Percentiles rank a stretch among this genome's conserved stretches.
Conservation (phyloP, 2,113 vertebrate genomes). For the Coptodon rendalli region DNA sequence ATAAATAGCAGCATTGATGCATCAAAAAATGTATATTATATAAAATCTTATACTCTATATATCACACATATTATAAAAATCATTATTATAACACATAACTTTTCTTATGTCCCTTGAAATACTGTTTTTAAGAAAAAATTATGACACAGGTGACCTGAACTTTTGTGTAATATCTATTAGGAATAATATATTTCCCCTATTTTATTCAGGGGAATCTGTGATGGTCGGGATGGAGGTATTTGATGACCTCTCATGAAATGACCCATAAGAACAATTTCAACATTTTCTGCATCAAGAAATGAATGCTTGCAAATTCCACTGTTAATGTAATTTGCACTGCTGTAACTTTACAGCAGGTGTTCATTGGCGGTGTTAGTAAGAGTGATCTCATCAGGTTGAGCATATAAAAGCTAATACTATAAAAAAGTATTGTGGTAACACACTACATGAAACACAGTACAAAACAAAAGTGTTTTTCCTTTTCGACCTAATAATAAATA, state of each 20-base stretch:
- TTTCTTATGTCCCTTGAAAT: not conserved
- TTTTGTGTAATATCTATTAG: not conserved
- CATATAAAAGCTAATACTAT: not conserved
- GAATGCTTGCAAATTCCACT: not conserved
- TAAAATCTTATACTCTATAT: not conserved
- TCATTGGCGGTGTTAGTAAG: not conserved
- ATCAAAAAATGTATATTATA: not conserved
- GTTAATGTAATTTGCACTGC: not conserved
- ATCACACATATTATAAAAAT: not conserved
- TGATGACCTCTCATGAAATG: not conserved
- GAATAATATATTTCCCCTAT: not conserved
- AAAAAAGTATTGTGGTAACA: not conserved
- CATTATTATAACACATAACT: not conserved
- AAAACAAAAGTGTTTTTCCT: not conserved
- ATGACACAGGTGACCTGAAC: not conserved
- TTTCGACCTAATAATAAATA: fast-evolving
- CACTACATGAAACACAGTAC: not conserved
- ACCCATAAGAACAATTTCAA: not conserved
- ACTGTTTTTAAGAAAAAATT: not conserved
- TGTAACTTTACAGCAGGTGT: not conserved
- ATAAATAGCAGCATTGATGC: not conserved
- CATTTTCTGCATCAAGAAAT: not conserved
- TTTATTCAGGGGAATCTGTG: not conserved
- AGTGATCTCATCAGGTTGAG: not conserved
- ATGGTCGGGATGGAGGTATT: not conserved